Evolutionary conservation across 2,797 vertebrate species (phyloP).

Genomic region (Clamator glandarius): DNA sequence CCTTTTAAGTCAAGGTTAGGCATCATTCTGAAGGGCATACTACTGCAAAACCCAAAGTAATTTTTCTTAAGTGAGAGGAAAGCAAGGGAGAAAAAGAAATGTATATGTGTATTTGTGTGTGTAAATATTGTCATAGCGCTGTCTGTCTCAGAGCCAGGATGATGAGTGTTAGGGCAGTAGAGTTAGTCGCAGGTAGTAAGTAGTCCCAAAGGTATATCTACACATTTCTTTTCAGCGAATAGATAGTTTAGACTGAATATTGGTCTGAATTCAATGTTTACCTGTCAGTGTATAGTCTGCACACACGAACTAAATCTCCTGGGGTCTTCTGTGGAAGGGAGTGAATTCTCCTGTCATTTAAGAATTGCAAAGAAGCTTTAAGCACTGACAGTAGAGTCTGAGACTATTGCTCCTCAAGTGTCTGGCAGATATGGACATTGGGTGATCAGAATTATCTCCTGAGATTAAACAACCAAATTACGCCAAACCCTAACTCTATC

Average conservation of each 20-base stretch:
- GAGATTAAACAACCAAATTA: neutral
- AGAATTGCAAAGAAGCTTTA: neutral
- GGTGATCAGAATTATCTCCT: neutral
- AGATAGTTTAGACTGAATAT: neutral
- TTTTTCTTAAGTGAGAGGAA: neutral
- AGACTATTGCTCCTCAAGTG: neutral
- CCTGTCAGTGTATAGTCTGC: neutral
- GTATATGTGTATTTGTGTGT: fast-evolving
- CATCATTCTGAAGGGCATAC: neutral
- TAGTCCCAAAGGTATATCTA: neutral
- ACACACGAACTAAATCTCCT: neutral
- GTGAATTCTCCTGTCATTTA: neutral
- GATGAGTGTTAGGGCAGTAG: neutral
- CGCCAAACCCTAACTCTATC: neutral
- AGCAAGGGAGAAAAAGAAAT: neutral
- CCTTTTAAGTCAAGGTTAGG: neutral
- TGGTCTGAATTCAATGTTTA: neutral
- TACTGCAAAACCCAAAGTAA: neutral
- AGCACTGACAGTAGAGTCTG: neutral
- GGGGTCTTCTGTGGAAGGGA: neutral
- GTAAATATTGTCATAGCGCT: neutral
- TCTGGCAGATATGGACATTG: neutral
- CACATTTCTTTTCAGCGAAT: neutral
- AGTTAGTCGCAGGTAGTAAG: neutral
- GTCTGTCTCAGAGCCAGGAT: neutral